Base-by-base conservation (phyloP, 2,888 invertebrate species). In the Xestobium rufovillosum region DNA sequence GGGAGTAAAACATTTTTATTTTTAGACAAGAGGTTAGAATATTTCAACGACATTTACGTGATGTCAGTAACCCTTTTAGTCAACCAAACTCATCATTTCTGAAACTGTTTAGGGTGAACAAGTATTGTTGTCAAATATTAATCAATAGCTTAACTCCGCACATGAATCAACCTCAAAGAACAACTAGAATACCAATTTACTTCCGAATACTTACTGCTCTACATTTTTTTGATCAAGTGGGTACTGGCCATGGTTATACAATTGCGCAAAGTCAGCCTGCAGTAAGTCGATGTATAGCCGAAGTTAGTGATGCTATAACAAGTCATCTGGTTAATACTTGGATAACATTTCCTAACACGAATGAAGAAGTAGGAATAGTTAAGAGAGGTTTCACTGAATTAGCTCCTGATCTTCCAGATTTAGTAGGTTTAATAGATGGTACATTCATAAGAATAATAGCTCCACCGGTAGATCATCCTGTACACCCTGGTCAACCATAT, bases 381-480 rank as follows among this genome's bases (percentile, higher is more conserved):
- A 23, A 17, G 3, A 2, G 3, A 36, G 36, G 13, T 28, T 35
- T 35, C 13, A 3, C 4, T 2, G 19, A 16, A 28, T n/a, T n/a
- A n/a, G n/a, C n/a, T n/a, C 14, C 16, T 26, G 2, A n/a, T 12
- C 11, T 3, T 28, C 34, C n/a, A 29, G 29, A 8, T 16, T 17
- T 26, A 15, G 14, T 1, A 12, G 32, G 38, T 2, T 14, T 12
- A 2, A 38, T 38, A 9, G 38, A 36, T 12, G 14, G 40, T 8
- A 40, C 40, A 2, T 36, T 36, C 15, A 19, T 40, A 3, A 31
- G 28, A 15, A 36, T 36, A 17, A 3, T 32, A 9, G n/a, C 26
- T 6, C 40, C 32, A 10, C 28, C 28, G 3, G 13, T 6, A 10
- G 12, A 40, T 27, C 13, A 38, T 26, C 34, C 19, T 2, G 3